These are phyloP conservation scores for Halichoeres trimaculatus DNA, from an alignment of 2,113 vertebrate species.

Conservation along the genomic window DNA sequence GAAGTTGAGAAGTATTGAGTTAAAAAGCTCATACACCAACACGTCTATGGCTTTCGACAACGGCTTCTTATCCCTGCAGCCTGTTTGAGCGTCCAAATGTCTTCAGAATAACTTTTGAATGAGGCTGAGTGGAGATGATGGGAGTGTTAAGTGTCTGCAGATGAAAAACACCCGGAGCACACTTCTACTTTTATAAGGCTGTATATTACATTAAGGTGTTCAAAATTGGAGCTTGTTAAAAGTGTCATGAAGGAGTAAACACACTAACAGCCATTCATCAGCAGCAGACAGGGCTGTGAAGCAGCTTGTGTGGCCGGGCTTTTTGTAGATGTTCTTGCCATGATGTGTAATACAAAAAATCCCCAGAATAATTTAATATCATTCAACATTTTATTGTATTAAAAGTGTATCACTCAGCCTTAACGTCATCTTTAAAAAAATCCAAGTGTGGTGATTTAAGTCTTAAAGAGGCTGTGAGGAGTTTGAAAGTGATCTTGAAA, in stretches of 20 bases:
- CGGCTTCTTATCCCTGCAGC: constrained; percentile 2
- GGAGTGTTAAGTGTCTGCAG: constrained; percentile 34
- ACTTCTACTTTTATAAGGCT: constrained; percentile 40
- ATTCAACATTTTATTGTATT: no score
- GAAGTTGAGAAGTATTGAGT: neutral
- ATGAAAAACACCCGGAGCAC: constrained; percentile 35
- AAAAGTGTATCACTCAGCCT: no score
- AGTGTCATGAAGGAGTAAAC: constrained; percentile 2
- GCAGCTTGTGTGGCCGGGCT: constrained; percentile 12
- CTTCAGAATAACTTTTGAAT: constrained; percentile 47
- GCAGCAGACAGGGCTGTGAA: neutral
- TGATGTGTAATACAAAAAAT: no score
- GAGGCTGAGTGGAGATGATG: constrained; percentile 17
- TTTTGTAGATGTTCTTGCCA: no score
- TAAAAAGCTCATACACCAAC: constrained; percentile 9
- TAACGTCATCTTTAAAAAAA: no score
- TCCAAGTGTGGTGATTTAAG: no score
- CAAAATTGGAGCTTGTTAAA: constrained; percentile 63
- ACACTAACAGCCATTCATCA: constrained; percentile 19
- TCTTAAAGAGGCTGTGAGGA: no score
- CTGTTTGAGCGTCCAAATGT: constrained; percentile 25
- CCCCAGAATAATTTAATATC: no score
- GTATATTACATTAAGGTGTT: constrained; percentile 55
- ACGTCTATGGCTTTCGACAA: neutral
- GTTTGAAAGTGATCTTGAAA: no score